Base-by-base conservation (phyloP, 2,113 vertebrate genomes). In the Jaculus jaculus region DNA sequence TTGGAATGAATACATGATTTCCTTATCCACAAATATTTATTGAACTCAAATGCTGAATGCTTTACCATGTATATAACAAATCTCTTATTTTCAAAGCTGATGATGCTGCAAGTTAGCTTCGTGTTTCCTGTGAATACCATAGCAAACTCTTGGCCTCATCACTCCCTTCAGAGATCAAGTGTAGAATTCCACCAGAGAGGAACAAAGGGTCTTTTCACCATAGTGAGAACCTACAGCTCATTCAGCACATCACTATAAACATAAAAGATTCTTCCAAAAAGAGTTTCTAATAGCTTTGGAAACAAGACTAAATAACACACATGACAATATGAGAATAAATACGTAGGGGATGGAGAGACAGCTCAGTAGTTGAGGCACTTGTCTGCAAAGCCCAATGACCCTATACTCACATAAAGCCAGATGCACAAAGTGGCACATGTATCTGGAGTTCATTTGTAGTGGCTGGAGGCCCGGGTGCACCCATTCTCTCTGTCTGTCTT, bases 1-100 rank as follows among this genome's bases (percentile, higher is more conserved):
- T 83, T 90, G 87, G 90, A 93, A 65, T 82, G 90, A 93, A 65
- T 82, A 87, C 37, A 37, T 12, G 34, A 73, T n/a, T 96, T 34
- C 73, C 78, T 78, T 51, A 89, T 71, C 74, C 58, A 81, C 77
- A 95, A 94, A 87, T 89, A 89, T 84, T 86, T 83, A 91, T n/a
- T 95, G 87, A 87, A 94, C 68, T 90, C 84, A 85, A 75, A 47
- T 5, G 34, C 8, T 58, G 71, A 91, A 26, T 69, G 20, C 61
- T 83, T 90, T 83, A 92, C 34, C 87, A 79, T 47, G n/a, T 10
- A 68, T 54, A 79, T n/a, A 73, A 42, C 80, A 87, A 34, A 77
- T 7, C 83, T 79, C 87, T 79, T 89, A 32, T 89, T 96, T 89
- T 87, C 71, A 88, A 94, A 94, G 86, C 37, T 81, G 34, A 60